Conservation (phyloP, 2,888 invertebrate genomes). For the Enchytraeus crypticus region DNA sequence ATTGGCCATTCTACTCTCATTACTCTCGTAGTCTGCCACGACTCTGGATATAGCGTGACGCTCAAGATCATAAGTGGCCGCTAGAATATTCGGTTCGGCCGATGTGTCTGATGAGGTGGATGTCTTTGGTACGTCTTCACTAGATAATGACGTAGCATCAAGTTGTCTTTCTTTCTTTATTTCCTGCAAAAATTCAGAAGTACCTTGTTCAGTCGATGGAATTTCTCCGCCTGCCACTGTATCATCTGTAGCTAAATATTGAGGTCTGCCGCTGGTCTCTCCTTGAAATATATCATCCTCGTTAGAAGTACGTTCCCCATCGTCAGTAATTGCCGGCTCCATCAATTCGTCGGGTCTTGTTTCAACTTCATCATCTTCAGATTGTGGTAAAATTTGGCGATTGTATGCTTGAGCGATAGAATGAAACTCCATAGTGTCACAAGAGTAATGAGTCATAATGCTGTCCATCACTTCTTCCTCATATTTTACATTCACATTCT, state of each 20-base stretch:
- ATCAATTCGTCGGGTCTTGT: not conserved
- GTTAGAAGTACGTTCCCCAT: not conserved
- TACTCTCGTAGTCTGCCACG: slow-evolving; percentile 43
- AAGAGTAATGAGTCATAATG: slow-evolving; percentile 25
- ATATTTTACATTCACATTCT: slow-evolving; percentile 36
- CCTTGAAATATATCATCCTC: not conserved
- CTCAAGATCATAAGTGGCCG: slow-evolving; percentile 70
- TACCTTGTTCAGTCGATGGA: not conserved
- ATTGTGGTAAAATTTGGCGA: too few relatives aligned
- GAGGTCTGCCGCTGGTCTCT: not conserved
- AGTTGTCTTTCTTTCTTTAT: not conserved
- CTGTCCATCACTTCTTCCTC: slow-evolving; percentile 38
- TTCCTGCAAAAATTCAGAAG: not conserved
- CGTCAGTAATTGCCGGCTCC: not conserved
- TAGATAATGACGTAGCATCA: slow-evolving; percentile 4
- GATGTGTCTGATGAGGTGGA: slow-evolving; percentile 70
- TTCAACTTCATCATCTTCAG: not conserved
- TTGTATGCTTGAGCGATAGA: not conserved
- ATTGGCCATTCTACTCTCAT: slow-evolving; percentile 52
- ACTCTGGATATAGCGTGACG: slow-evolving; percentile 50
- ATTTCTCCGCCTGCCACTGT: not conserved
- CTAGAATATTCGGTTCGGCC: slow-evolving; percentile 71
- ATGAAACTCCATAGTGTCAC: slow-evolving; percentile 7
- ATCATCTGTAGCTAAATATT: not conserved
- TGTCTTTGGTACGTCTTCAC: slow-evolving; percentile 28